A percentile compares a stretch with the other conserved stretches of the same genome.
phyloP scores from a whole-genome alignment of 92 coral and sea anemone genomes.

The Metridium senile region DNA sequence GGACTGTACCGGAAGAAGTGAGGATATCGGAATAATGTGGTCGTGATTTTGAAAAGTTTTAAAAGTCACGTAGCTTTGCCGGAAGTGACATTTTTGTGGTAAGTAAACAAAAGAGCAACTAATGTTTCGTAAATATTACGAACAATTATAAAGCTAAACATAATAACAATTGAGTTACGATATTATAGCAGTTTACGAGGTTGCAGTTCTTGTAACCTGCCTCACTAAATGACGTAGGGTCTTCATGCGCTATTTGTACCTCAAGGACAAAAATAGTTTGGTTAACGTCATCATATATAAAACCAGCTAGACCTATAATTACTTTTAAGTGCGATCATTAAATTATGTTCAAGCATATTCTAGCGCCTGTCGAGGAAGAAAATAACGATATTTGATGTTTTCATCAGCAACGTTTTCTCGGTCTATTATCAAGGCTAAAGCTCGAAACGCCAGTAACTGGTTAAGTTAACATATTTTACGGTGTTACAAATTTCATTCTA shows the following conservation, averaged over 20 bases:
- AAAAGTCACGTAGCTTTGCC: conserved; percentile 4
- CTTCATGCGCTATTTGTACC: not conserved
- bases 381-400: not conserved
- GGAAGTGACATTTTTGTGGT: conserved; percentile 20
- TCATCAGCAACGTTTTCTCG: not conserved
- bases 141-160: not conserved
- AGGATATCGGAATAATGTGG: conserved; percentile 24
- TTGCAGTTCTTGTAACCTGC: too few relatives aligned
- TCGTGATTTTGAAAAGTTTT: not conserved
- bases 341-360: not conserved
- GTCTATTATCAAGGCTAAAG: too few relatives aligned
- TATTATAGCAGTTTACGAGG: not conserved
- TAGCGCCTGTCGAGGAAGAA: not conserved
- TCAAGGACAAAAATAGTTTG: not conserved
- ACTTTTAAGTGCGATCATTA: not conserved
- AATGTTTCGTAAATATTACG: not conserved
- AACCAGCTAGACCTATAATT: not conserved
- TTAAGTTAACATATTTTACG: too few relatives aligned
- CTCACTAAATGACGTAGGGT: not conserved
- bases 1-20: conserved; percentile 17
- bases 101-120: not conserved
- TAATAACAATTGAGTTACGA: not conserved
- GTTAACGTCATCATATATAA: not conserved
- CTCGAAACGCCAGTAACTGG: too few relatives aligned
- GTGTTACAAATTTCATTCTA: too few relatives aligned